phyloP scores from a whole-genome alignment of 1,140 invertebrate genomes.

The Brachionus calyciflorus region DNA sequence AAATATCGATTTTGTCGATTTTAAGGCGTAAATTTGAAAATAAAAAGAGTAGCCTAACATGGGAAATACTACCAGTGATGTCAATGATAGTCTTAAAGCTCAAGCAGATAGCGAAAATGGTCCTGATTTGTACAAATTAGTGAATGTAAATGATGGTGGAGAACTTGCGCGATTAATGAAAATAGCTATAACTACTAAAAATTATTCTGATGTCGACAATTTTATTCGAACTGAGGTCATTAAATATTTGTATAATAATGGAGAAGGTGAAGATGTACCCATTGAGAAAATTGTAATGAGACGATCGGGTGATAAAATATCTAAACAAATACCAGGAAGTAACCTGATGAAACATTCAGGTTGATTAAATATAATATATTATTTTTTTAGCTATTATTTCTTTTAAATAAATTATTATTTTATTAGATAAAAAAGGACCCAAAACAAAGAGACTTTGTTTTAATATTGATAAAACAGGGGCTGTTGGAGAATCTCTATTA shows the following conservation, averaged over 20 bases:
- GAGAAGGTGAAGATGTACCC: conserved; percentile 34
- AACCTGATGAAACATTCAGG: conserved; percentile 17
- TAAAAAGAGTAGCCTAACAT: neutral
- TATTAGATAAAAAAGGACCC: conserved; percentile 9
- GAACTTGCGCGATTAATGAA: conserved; percentile 20
- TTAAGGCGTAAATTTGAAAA: neutral
- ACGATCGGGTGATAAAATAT: conserved; percentile 17
- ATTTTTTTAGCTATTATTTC: neutral
- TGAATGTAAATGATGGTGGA: conserved; percentile 37
- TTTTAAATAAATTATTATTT: too few species aligned
- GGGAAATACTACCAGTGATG: conserved; percentile 47
- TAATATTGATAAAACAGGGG: conserved; percentile 84
- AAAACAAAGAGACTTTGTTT: conserved; percentile 73
- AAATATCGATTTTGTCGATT: too few species aligned
- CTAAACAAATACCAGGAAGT: neutral
- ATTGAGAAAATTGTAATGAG: conserved; percentile 6
- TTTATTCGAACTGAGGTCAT: conserved; percentile 35
- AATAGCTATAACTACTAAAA: conserved; percentile 12
- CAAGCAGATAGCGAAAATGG: conserved; percentile 45
- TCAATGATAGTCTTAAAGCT: conserved; percentile 36
- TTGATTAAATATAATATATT: neutral
- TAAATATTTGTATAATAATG: conserved; percentile 46
- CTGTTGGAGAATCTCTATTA: conserved; percentile 89
- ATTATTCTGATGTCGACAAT: conserved; percentile 42
- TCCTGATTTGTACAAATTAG: conserved; percentile 44